phyloP scores from a whole-genome alignment of 1,140 invertebrate genomes.

The Mizuhopecten yessoensis region DNA sequence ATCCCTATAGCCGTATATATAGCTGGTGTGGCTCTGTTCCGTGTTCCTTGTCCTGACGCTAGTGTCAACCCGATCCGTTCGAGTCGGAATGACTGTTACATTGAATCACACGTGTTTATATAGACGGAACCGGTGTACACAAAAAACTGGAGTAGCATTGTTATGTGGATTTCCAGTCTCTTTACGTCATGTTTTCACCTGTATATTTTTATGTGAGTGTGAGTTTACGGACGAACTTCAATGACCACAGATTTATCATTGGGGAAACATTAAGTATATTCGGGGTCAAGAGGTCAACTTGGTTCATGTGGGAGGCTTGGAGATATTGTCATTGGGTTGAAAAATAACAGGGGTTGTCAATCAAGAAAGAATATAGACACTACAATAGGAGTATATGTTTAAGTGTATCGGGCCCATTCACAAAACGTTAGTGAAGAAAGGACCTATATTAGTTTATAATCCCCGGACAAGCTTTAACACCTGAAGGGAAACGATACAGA shows the following conservation, averaged over 20 bases:
- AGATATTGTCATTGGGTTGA: conserved; percentile 9
- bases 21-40: too few species aligned
- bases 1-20: not conserved
- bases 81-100: not conserved
- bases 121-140: not conserved
- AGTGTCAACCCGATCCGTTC: not conserved
- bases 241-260: not conserved
- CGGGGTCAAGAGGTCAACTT: not conserved
- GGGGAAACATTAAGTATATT: not conserved
- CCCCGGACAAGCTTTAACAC: conserved; percentile 27
- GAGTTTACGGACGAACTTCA: conserved; percentile 14
- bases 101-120: not conserved
- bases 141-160: not conserved
- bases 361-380: not conserved
- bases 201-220: not conserved
- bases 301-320: conserved; percentile 10
- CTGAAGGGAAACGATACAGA: not conserved
- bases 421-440: not conserved
- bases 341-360: conserved; percentile 14
- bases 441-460: not conserved
- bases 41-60: not conserved
- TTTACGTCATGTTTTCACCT: conserved; percentile 38
- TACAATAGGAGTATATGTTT: not conserved
- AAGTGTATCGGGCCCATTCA: not conserved
- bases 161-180: not conserved